phyloP scores from a whole-genome alignment of 2,888 invertebrate genomes.

The Apoda limacodes region DNA sequence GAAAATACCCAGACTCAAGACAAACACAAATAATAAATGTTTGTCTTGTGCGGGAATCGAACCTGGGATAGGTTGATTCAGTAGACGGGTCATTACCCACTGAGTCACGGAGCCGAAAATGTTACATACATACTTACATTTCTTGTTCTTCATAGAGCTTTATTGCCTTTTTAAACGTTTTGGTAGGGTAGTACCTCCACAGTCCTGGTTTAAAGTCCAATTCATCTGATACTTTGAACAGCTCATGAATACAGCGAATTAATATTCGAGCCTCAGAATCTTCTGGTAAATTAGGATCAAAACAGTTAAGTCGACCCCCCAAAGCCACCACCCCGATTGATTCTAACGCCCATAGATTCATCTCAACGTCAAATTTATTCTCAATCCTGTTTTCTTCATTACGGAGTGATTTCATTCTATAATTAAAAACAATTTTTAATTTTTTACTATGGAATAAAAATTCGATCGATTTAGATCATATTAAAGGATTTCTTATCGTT shows the following conservation, averaged over 20 bases:
- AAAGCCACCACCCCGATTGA: conserved; percentile 52
- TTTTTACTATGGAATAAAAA: too few species aligned
- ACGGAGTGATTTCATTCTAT: conserved; percentile 62
- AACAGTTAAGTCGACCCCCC: conserved; percentile 44
- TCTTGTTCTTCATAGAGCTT: conserved; percentile 38
- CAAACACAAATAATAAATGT: too few species aligned
- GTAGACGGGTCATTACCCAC: too few species aligned
- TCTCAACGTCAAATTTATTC: conserved; percentile 62
- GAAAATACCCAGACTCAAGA: too few species aligned
- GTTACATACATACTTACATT: conserved; percentile 25
- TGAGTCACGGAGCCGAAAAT: too few species aligned
- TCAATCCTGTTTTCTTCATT: conserved; percentile 66
- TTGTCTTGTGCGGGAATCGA: too few species aligned
- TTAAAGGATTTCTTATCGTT: too few species aligned
- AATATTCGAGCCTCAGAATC: conserved; percentile 39
- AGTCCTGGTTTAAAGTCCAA: conserved; percentile 41
- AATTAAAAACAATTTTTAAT: conserved; percentile 17
- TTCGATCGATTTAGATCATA: too few species aligned
- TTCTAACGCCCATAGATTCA: conserved; percentile 75
- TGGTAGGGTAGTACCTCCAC: conserved; percentile 37
- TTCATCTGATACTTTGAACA: conserved; percentile 27
- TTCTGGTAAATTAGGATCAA: conserved; percentile 36
- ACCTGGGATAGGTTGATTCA: too few species aligned
- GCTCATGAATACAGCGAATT: conserved; percentile 38
- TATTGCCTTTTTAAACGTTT: conserved; percentile 38